These are phyloP conservation scores for Sebastolobus altivelis DNA, from an alignment of 2,797 vertebrate species.

Conservation along the genomic window DNA sequence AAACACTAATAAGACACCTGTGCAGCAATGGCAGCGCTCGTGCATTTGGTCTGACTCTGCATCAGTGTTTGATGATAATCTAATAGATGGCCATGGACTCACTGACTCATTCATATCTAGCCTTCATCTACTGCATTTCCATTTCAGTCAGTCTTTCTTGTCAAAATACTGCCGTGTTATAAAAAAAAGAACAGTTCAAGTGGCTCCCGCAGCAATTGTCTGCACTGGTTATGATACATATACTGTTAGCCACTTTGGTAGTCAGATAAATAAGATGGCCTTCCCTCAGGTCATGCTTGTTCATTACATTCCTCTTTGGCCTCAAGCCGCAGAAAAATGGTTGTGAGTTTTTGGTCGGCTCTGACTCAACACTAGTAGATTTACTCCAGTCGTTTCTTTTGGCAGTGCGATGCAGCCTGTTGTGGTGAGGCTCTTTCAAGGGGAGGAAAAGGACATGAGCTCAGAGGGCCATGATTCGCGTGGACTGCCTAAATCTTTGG, in stretches of 20 bases:
- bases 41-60: conserved; percentile 37
- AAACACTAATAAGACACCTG: conserved; percentile 61
- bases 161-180: conserved; percentile 27
- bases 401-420: conserved; percentile 59
- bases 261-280: conserved; percentile 34
- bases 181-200: conserved; percentile 37
- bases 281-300: conserved; percentile 33
- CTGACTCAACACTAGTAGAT: conserved; percentile 60
- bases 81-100: conserved; percentile 57
- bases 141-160: conserved; percentile 59
- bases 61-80: conserved; percentile 61
- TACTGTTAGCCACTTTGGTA: conserved; percentile 20
- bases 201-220: conserved; percentile 39
- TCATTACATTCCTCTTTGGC: conserved; percentile 56
- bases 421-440: conserved; percentile 48
- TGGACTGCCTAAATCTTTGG: conserved; percentile 48
- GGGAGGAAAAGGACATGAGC: conserved; percentile 38
- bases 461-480: conserved; percentile 17
- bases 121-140: conserved; percentile 63
- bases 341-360: conserved; percentile 49
- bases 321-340: conserved; percentile 39
- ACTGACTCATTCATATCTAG: conserved; percentile 38
- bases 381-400: conserved; percentile 65
- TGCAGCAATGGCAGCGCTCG: conserved; percentile 17
- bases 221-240: conserved; percentile 24